Conservation (phyloP, 1,140 invertebrate genomes). For the Aricia agestis region DNA sequence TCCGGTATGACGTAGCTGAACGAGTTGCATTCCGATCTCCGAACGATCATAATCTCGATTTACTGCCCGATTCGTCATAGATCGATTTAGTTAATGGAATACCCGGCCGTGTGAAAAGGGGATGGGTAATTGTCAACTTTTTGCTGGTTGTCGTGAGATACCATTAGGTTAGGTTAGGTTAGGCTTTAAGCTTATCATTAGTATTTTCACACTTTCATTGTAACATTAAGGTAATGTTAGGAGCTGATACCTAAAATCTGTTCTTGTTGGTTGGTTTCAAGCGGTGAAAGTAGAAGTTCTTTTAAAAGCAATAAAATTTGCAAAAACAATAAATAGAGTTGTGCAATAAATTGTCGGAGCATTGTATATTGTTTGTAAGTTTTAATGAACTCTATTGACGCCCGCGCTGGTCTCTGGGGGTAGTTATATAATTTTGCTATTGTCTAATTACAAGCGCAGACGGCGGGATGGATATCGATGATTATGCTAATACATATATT, state of each 20-base stretch:
- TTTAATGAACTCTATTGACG: background rate
- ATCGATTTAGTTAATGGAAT: conserved; percentile 71
- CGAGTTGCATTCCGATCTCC: conserved; percentile 69
- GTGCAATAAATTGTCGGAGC: background rate
- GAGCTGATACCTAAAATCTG: too few relatives aligned
- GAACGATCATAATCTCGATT: conserved; percentile 68
- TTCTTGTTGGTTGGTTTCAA: background rate
- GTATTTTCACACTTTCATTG: background rate
- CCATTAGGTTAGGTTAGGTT: background rate
- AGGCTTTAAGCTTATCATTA: background rate
- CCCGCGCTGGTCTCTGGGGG: background rate
- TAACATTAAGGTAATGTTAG: background rate
- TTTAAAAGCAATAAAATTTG: background rate
- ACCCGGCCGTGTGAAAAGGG: conserved; percentile 58
- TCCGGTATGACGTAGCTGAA: conserved; percentile 68
- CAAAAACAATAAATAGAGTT: background rate
- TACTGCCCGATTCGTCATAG: conserved; percentile 70
- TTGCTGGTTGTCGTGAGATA: conserved; percentile 4
- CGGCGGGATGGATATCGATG: too few relatives aligned
- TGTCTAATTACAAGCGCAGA: too few relatives aligned
- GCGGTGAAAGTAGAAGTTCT: background rate
- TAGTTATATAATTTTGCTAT: too few relatives aligned
- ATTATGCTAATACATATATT: too few relatives aligned
- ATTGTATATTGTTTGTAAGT: background rate
- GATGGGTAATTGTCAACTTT: conserved; percentile 20